phyloP scores from a whole-genome alignment of 2,797 vertebrate genomes.

The Chaetodon trifasciatus region DNA sequence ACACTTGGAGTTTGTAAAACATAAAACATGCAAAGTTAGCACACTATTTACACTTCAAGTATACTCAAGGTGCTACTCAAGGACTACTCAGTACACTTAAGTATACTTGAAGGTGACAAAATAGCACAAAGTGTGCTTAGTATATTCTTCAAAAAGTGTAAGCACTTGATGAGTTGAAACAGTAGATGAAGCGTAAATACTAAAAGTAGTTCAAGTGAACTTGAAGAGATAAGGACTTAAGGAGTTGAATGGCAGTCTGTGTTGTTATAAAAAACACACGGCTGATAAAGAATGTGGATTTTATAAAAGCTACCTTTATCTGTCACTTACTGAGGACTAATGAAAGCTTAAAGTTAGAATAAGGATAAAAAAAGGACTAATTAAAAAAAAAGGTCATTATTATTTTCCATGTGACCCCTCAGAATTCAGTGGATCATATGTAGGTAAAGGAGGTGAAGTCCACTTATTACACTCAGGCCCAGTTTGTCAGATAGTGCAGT shows the following conservation, averaged over 20 bases:
- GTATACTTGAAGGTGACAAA: too few species aligned
- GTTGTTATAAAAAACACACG: background rate
- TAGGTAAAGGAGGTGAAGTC: background rate
- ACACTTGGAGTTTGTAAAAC: too few species aligned
- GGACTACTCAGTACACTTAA: too few species aligned
- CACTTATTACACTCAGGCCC: background rate
- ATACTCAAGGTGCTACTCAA: too few species aligned
- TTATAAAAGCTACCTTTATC: background rate
- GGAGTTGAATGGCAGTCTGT: background rate
- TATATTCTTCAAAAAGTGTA: too few species aligned
- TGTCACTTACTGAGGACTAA: background rate
- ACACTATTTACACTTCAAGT: too few species aligned
- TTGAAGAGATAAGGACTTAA: background rate
- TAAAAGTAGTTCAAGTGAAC: background rate
- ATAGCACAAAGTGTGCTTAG: too few species aligned
- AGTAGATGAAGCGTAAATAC: background rate
- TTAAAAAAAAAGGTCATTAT: background rate
- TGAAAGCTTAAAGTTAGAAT: too few species aligned
- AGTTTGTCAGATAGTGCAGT: conserved; percentile 6
- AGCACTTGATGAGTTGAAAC: background rate
- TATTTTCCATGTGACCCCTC: background rate
- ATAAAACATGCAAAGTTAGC: too few species aligned
- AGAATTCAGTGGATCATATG: background rate
- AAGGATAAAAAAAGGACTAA: background rate
- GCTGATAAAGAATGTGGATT: background rate